A percentile compares a stretch with the other conserved stretches of the same genome.
phyloP scores from a whole-genome alignment of 2,888 invertebrate genomes.

The Siphonodentalium dalli region DNA sequence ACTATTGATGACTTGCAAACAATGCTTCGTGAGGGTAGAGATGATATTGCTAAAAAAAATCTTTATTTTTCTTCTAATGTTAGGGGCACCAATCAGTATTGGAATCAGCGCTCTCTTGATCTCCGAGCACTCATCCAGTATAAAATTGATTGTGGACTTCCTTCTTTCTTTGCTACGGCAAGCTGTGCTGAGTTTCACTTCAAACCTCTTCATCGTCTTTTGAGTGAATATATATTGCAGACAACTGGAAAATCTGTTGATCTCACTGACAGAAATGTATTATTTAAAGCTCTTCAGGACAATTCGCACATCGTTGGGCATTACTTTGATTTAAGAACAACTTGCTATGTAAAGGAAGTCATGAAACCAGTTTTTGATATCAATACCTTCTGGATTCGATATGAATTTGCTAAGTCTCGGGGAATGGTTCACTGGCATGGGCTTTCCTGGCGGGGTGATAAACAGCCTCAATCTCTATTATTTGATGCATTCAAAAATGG shows the following conservation, averaged over 20 bases:
- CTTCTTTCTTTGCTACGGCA: slow-evolving; percentile 35
- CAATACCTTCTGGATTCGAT: slow-evolving; percentile 34
- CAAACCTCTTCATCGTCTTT: slow-evolving; percentile 28
- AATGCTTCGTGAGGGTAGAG: slow-evolving; percentile 23
- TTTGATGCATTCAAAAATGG: slow-evolving; percentile 22
- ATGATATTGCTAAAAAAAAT: slow-evolving; percentile 21
- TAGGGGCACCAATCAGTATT: slow-evolving; percentile 18
- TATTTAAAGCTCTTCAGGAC: slow-evolving; percentile 30
- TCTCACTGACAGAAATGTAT: slow-evolving; percentile 10
- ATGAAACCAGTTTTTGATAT: slow-evolving; percentile 36
- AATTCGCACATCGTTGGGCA: slow-evolving; percentile 34
- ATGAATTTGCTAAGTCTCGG: slow-evolving; percentile 36
- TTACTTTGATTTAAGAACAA: slow-evolving; percentile 35
- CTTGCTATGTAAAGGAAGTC: slow-evolving; percentile 31
- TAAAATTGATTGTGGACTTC: slow-evolving; percentile 19
- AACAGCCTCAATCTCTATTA: slow-evolving; percentile 29
- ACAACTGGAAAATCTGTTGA: slow-evolving; percentile 23
- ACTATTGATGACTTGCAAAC: slow-evolving; percentile 26
- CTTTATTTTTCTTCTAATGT: slow-evolving; percentile 21
- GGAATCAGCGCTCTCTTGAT: slow-evolving; percentile 12
- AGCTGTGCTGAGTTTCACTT: slow-evolving; percentile 40
- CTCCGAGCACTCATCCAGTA: slow-evolving; percentile 13
- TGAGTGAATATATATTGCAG: slow-evolving; percentile 23
- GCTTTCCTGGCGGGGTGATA: slow-evolving; percentile 33
- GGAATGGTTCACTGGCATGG: slow-evolving; percentile 39